These are phyloP conservation scores for Netelia fuscicornis DNA, from an alignment of 2,888 invertebrate genomes.

Conservation along the genomic window DNA sequence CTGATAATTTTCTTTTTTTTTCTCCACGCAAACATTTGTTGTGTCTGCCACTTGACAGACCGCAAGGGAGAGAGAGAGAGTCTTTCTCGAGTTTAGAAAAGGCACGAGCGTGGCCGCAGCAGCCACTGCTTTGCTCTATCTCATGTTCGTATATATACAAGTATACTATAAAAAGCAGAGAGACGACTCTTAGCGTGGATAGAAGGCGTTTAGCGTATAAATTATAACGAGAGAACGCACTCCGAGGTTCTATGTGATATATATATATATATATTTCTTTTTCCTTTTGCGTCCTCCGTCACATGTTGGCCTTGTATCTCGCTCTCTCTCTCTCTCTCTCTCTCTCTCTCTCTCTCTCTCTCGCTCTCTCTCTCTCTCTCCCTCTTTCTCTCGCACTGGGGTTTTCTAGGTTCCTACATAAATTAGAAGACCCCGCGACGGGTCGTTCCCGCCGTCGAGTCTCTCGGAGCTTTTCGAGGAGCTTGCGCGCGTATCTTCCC, in stretches of 20 bases:
- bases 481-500: conserved; percentile 25
- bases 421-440: conserved; percentile 68
- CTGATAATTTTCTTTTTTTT: conserved; percentile 21
- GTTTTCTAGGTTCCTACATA: conserved; percentile 74
- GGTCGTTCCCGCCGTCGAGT: conserved; percentile 60
- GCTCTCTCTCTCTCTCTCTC: too few relatives aligned
- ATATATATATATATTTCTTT: conserved; percentile 44
- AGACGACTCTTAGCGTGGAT: conserved; percentile 70
- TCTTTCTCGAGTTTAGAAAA: conserved; percentile 47
- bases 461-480: conserved; percentile 43
- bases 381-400: conserved; percentile 51
- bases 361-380: conserved; percentile 51
- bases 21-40: conserved; percentile 55
- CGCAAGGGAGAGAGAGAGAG: conserved; percentile 19
- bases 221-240: conserved; percentile 80
- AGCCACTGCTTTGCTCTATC: background rate
- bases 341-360: too few relatives aligned
- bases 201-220: conserved; percentile 80
- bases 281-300: conserved; percentile 55
- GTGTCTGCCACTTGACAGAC: conserved; percentile 65
- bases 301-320: conserved; percentile 57
- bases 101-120: conserved; percentile 31
- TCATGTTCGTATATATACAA: conserved; percentile 28
- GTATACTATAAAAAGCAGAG: conserved; percentile 61
- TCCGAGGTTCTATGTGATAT: conserved; percentile 70